phyloP scores from a whole-genome alignment of 2,113 vertebrate genomes.

The Illadopsis cleaveri region DNA sequence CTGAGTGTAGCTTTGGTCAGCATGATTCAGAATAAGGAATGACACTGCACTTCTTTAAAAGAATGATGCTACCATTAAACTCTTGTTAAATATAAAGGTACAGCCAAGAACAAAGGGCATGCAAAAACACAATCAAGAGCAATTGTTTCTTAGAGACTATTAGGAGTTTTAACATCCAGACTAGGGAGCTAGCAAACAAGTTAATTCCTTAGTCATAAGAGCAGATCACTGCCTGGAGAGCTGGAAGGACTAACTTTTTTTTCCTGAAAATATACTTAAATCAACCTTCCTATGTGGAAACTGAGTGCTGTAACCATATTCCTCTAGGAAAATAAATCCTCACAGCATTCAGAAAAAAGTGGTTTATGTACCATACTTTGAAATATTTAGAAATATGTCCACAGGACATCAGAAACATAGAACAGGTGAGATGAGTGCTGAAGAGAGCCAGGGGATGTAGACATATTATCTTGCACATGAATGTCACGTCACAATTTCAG shows the following conservation, averaged over 20 bases:
- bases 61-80: not conserved
- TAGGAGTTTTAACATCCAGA: not conserved
- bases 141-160: not conserved
- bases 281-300: not conserved
- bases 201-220: not conserved
- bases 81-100: not conserved
- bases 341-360: not conserved
- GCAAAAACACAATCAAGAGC: not conserved
- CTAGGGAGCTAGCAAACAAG: not conserved
- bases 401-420: not conserved
- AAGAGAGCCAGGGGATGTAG: not conserved
- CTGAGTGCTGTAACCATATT: not conserved
- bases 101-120: not conserved
- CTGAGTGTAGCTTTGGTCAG: not conserved
- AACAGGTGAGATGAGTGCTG: not conserved
- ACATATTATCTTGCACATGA: not conserved
- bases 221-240: not conserved
- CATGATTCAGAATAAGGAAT: not conserved
- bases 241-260: not conserved
- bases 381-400: not conserved
- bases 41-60: not conserved
- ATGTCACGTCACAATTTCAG: not conserved
- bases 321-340: not conserved
- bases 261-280: not conserved
- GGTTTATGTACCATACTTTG: not conserved